phyloP scores from a whole-genome alignment of 2,888 invertebrate genomes.

The Apeira syringaria region DNA sequence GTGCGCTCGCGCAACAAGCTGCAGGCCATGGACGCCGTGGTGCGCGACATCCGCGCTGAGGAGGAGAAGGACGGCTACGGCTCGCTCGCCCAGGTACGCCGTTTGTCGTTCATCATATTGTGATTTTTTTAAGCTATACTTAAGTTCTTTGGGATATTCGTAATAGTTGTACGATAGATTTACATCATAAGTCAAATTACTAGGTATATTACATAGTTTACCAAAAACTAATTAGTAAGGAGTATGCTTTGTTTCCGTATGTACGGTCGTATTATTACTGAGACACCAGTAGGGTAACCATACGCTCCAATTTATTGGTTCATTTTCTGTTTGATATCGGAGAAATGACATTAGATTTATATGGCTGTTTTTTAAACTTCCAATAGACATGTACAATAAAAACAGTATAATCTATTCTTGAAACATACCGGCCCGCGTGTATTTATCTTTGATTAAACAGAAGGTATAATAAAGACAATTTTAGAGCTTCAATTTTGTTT shows the following conservation, averaged over 20 bases:
- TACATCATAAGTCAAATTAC: neutral
- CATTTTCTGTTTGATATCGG: neutral
- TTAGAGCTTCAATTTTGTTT: no score
- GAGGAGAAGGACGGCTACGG: conserved; percentile 92
- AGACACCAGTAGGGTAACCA: conserved; percentile 6
- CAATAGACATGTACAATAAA: no score
- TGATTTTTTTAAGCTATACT: neutral
- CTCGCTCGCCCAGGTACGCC: conserved; percentile 82
- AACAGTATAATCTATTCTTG: no score
- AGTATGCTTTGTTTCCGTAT: conserved; percentile 1
- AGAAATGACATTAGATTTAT: neutral
- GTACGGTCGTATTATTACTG: conserved; percentile 1
- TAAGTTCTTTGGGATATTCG: neutral
- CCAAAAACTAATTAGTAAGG: conserved; percentile 2
- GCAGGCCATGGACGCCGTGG: conserved; percentile 96
- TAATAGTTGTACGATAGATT: neutral
- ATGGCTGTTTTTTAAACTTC: neutral
- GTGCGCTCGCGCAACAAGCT: conserved; percentile 94
- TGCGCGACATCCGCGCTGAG: conserved; percentile 94
- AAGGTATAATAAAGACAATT: no score
- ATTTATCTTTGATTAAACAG: no score
- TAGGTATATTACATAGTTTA: neutral
- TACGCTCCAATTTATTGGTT: neutral
- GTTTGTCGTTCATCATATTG: conserved; percentile 1
- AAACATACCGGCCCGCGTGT: no score